Conservation (phyloP, 2,797 vertebrate species). For the Sciurus vulgaris region DNA sequence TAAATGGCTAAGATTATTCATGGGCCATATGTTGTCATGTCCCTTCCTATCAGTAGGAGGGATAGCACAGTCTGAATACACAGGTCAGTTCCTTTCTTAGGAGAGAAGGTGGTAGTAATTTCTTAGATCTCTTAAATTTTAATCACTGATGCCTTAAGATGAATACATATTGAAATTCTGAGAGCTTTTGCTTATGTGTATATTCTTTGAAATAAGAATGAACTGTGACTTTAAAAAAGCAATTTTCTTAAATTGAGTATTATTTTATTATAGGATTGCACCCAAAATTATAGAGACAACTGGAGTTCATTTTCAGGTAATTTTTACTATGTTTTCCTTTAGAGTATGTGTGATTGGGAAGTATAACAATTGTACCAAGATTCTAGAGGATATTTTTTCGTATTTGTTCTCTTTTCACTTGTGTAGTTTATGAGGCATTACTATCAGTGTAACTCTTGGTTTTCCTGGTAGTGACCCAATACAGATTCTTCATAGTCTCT, state of each 20-base stretch:
- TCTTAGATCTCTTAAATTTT: background rate
- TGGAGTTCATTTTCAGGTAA: slow-evolving; percentile 99
- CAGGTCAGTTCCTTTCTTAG: background rate
- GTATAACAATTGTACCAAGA: background rate
- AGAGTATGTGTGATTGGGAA: slow-evolving; percentile 20
- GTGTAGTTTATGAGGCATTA: background rate
- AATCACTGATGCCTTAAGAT: background rate
- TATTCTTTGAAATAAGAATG: slow-evolving; percentile 32
- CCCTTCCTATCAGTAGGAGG: background rate
- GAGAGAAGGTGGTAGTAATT: background rate
- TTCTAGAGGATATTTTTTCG: background rate
- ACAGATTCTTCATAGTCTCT: background rate
- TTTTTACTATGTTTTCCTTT: slow-evolving; percentile 36
- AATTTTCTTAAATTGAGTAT: slow-evolving; percentile 47
- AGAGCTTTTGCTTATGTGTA: background rate
- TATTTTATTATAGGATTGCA: slow-evolving; percentile 90
- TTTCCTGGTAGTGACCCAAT: background rate
- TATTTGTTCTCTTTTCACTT: background rate
- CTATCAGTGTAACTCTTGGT: background rate
- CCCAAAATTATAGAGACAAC: slow-evolving; percentile 98
- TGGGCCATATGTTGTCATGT: background rate
- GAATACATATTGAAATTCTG: slow-evolving; percentile 18
- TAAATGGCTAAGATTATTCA: background rate
- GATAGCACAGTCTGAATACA: background rate
- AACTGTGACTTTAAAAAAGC: slow-evolving; percentile 49